phyloP scores from a whole-genome alignment of 2,113 vertebrate genomes.

The Pachycephala philippinensis region DNA sequence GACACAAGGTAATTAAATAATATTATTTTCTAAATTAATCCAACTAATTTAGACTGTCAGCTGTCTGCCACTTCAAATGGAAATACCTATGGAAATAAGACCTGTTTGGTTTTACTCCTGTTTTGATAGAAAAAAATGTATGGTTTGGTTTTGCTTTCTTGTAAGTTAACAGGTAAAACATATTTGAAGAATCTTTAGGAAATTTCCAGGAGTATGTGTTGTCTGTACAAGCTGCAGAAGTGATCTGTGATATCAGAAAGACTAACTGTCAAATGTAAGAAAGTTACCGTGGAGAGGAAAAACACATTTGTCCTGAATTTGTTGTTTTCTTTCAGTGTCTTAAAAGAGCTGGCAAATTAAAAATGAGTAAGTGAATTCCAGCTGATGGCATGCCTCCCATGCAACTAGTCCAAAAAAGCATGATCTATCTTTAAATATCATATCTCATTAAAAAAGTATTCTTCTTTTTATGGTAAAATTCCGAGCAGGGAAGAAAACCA shows the following conservation, averaged over 20 bases:
- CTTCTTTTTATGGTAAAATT: not conserved
- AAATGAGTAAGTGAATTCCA: not conserved
- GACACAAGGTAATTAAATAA: slow-evolving; percentile 83
- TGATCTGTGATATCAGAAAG: not conserved
- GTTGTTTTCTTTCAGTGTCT: not conserved
- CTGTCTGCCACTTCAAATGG: not conserved
- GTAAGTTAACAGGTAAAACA: not conserved
- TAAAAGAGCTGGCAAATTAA: not conserved
- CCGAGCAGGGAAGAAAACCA: not conserved
- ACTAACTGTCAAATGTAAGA: not conserved
- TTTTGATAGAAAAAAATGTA: not conserved
- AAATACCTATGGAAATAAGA: not conserved
- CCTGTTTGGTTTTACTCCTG: not conserved
- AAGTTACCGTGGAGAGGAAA: not conserved
- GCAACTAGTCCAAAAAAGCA: not conserved
- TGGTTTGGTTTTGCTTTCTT: not conserved
- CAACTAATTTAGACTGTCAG: not conserved
- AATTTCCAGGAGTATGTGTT: not conserved
- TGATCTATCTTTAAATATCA: not conserved
- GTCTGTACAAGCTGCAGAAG: not conserved
- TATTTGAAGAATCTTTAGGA: not conserved
- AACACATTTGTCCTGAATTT: not conserved
- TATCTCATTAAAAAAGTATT: not conserved
- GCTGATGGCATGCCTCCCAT: not conserved
- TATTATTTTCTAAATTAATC: not conserved